Base-by-base conservation (phyloP, 2,888 invertebrate species). In the Philereme transversata region DNA sequence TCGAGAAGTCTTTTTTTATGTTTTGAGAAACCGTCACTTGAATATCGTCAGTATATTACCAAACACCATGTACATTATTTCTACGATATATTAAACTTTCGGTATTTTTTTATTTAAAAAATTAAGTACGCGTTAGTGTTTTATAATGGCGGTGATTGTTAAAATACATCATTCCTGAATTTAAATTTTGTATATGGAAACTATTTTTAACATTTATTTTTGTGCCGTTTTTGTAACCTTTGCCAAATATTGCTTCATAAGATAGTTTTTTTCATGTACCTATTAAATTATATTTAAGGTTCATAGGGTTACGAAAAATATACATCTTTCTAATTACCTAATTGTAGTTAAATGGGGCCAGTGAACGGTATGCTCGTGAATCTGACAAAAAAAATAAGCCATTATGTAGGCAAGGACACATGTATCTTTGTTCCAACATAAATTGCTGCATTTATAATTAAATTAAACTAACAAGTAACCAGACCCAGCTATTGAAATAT, bases 191-290 rank as follows among this genome's bases (percentile, higher is more conserved):
- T 61, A 61, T 61, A 63, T 66, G 56, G 57, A 57, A 64, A 65
- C 50, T 60, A 65, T 62, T 67, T 65, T 67, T 62, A 64, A 65
- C 66, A 56, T 59, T 62, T 71, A 73, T 71, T 60, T 71, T 68
- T 73, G 64, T 75, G 67, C 67, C 70, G 67, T 71, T 71, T 72
- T 72, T 71, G 71, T 68, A 72, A 69, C 69, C 70, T 78, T 75
- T 77, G 77, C 79, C 77, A 79, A 77, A 79, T 78, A 77, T 76
- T 76, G 75, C 77, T 73, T 75, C 68, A 68, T 77, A 75, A 76
- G 74, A 70, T 75, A 73, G 70, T 69, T 68, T 69, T 70, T 69
- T 54, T 64, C 66, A 62, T 64, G 58, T 64, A 62, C 35, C 34
- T 61, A 38, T 54, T 35, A 62, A 59, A 51, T 58, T 46, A 55